phyloP scores from a whole-genome alignment of 2,797 vertebrate species.

The Lepus townsendii region DNA sequence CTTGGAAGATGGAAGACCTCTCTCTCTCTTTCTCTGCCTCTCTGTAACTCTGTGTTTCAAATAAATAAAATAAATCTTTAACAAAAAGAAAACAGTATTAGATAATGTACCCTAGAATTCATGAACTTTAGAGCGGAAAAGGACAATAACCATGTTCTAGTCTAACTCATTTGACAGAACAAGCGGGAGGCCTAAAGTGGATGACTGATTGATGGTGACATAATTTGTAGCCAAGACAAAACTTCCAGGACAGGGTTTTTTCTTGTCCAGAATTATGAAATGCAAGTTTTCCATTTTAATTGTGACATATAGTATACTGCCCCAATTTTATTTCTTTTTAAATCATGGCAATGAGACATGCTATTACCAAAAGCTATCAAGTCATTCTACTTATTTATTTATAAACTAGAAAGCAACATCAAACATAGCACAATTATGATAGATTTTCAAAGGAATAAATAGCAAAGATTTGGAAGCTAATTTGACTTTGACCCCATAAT shows the following conservation, averaged over 20 bases:
- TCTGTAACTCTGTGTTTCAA: too few relatives aligned
- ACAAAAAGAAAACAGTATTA: too few relatives aligned
- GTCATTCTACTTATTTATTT: constrained; percentile 65
- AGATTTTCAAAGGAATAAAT: constrained; percentile 40
- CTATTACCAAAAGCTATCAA: constrained; percentile 54
- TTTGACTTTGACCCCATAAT: constrained; percentile 1
- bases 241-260: constrained; percentile 37
- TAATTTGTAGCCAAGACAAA: constrained; percentile 44
- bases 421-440: constrained; percentile 24
- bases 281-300: constrained; percentile 52
- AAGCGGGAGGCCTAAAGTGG: constrained; percentile 53
- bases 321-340: constrained; percentile 52
- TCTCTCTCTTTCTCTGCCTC: too few relatives aligned
- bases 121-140: constrained; percentile 37
- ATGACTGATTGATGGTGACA: not conserved
- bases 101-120: constrained; percentile 32
- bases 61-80: too few relatives aligned
- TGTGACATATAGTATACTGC: constrained; percentile 8
- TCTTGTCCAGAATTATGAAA: constrained; percentile 53
- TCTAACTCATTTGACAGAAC: constrained; percentile 51
- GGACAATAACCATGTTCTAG: not conserved
- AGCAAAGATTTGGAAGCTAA: not conserved
- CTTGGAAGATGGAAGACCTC: too few relatives aligned
- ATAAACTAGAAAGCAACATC: constrained; percentile 62
- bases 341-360: constrained; percentile 50